Evolutionary conservation across 2,888 invertebrate genomes (phyloP).

Genomic region (Xestia sexstrigata): DNA sequence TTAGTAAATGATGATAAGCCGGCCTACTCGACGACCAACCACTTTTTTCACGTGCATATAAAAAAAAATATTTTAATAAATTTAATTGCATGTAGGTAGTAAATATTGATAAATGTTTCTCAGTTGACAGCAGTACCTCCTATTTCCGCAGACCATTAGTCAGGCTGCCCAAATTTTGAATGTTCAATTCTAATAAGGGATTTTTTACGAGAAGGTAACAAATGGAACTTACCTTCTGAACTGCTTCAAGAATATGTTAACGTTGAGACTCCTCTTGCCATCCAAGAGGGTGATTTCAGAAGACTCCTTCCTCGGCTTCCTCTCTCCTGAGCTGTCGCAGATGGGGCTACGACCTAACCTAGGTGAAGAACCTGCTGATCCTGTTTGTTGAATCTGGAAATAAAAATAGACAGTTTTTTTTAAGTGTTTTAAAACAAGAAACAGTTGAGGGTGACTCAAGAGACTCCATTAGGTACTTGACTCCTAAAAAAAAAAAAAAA

Average conservation of each 20-base stretch:
- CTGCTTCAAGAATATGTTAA: slow-evolving; percentile 99
- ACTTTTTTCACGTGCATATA: neutral
- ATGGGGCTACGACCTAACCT: slow-evolving; percentile 85
- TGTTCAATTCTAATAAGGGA: neutral
- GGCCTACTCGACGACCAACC: neutral
- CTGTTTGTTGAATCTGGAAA: slow-evolving; percentile 85
- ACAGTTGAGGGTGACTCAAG: neutral
- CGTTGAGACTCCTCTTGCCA: slow-evolving; percentile 98
- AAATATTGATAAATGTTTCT: neutral
- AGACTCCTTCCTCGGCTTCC: slow-evolving; percentile 94
- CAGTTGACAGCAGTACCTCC: neutral
- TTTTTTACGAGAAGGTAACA: neutral
- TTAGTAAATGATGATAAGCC: neutral
- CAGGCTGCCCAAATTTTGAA: neutral
- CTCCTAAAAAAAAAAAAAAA: neutral
- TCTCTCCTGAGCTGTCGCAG: slow-evolving; percentile 88
- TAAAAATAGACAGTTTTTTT: neutral
- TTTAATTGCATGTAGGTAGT: neutral
- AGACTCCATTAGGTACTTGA: neutral
- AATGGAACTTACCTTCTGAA: slow-evolving; percentile 93
- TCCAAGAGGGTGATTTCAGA: slow-evolving; percentile 97
- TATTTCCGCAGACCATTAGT: neutral
- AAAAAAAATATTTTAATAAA: neutral
- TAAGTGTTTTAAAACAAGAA: neutral
- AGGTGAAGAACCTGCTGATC: slow-evolving; percentile 88